phyloP scores from a whole-genome alignment of 2,888 invertebrate genomes.

The Apodemia duryi region DNA sequence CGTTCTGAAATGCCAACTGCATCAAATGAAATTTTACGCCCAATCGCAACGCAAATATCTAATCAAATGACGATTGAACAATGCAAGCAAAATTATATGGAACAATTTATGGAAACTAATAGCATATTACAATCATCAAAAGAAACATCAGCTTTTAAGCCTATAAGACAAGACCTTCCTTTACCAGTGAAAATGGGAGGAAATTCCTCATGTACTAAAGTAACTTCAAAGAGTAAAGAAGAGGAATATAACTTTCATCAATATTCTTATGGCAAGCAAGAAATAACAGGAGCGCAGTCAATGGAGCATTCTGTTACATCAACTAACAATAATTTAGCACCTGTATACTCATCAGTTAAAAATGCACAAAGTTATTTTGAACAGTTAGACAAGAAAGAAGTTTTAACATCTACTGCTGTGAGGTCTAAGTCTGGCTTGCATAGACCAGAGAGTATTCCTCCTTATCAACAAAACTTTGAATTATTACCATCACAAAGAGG shows the following conservation, averaged over 20 bases:
- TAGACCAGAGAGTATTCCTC: conserved; percentile 81
- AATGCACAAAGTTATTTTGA: conserved; percentile 63
- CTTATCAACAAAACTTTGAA: conserved; percentile 82
- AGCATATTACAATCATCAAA: conserved; percentile 61
- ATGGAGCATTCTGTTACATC: conserved; percentile 48
- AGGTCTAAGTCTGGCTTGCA: conserved; percentile 77
- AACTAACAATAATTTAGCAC: conserved; percentile 43
- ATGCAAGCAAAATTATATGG: conserved; percentile 44
- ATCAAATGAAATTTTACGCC: conserved; percentile 50
- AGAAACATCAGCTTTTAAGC: conserved; percentile 67
- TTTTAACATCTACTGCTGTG: conserved; percentile 40
- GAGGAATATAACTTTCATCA: conserved; percentile 54
- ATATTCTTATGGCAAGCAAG: conserved; percentile 47
- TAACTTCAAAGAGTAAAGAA: conserved; percentile 60
- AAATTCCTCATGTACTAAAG: conserved; percentile 50
- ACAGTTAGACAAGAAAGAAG: conserved; percentile 61
- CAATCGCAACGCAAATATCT: conserved; percentile 50
- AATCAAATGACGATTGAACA: conserved; percentile 20
- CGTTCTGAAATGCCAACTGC: conserved; percentile 42
- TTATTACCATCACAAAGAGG: conserved; percentile 78
- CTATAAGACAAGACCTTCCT: conserved; percentile 68
- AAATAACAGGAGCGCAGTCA: conserved; percentile 48
- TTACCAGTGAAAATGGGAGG: conserved; percentile 54
- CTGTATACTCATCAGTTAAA: conserved; percentile 59
- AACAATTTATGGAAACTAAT: conserved; percentile 59